Percentiles rank a stretch among this genome's conserved stretches.
Evolutionary conservation across 2,113 vertebrate species (phyloP).

Genomic region (Prunella fulvescens): DNA sequence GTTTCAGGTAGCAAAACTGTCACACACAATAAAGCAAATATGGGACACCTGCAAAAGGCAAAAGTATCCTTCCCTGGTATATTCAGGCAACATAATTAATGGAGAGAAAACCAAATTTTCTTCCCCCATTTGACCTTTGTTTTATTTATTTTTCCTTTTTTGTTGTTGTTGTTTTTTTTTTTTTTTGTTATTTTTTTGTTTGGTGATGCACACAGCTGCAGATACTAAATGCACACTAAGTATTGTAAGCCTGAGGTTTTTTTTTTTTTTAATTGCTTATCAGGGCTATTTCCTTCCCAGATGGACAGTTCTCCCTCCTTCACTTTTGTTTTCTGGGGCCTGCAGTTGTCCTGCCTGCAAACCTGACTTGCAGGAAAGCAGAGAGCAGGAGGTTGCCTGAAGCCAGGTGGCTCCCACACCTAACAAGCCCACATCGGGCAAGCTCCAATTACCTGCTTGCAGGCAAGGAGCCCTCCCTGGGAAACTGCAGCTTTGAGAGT

Average conservation of each 20-base stretch:
- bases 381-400: background rate
- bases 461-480: background rate
- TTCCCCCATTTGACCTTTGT: background rate
- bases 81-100: background rate
- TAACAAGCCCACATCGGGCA: accelerated
- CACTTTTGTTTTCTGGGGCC: background rate
- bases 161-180: too few relatives aligned
- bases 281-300: background rate
- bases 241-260: background rate
- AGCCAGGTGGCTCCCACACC: background rate
- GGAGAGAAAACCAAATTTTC: background rate
- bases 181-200: too few relatives aligned
- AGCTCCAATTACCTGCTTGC: background rate
- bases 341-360: background rate
- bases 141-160: accelerated
- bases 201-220: background rate
- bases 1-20: background rate
- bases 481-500: background rate
- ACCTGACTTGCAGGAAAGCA: background rate
- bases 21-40: background rate
- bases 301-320: background rate
- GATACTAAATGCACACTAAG: background rate
- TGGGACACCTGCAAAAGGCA: accelerated
- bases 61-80: background rate
- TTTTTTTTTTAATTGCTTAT: background rate